Conservation (phyloP, 2,113 vertebrate species). For the Emydura subglobosa region DNA sequence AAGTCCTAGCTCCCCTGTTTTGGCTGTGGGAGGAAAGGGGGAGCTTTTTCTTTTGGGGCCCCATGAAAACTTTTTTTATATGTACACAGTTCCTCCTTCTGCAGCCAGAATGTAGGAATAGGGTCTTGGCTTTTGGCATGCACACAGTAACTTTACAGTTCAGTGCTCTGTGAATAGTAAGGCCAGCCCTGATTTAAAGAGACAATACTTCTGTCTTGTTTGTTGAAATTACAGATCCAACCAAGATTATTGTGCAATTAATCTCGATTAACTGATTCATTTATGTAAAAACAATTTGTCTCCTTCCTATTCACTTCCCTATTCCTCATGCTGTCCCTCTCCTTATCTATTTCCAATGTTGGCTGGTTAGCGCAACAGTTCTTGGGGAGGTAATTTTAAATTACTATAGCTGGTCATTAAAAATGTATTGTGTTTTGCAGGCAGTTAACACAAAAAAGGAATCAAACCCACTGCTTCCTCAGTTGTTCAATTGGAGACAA, state of each 20-base stretch:
- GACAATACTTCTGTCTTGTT: not conserved
- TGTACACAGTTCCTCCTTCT: not conserved
- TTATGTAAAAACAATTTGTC: not conserved
- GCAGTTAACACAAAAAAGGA: not conserved
- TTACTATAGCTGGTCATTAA: not conserved
- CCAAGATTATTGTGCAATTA: not conserved
- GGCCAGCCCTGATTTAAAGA: not conserved
- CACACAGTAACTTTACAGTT: not conserved
- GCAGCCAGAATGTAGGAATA: not conserved
- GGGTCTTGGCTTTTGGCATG: not conserved
- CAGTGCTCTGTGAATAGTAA: not conserved
- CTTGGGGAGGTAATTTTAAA: not conserved
- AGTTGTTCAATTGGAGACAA: not conserved
- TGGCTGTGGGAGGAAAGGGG: not conserved
- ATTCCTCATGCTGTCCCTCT: too few species aligned
- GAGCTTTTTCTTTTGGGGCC: not conserved
- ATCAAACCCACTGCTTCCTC: not conserved
- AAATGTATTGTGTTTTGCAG: not conserved
- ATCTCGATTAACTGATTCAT: not conserved
- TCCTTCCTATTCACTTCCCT: not conserved
- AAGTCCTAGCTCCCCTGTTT: not conserved
- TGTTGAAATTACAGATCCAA: not conserved
- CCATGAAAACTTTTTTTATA: not conserved
- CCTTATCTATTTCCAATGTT: not conserved
- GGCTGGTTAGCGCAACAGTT: not conserved